Percentiles rank a stretch among this genome's conserved stretches.
Evolutionary conservation across 2,113 vertebrate genomes (phyloP).

Genomic region (mouse (Mus musculus)): GRCm39 chr9:46561001-46561500

Average conservation of each 20-base stretch:
- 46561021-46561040: neutral
- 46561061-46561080: neutral
- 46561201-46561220: constrained; percentile 80
- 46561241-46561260: constrained; percentile 84
- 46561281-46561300: constrained; percentile 80
- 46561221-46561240: constrained; percentile 83
- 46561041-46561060: neutral
- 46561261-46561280: constrained; percentile 82
- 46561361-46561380: constrained; percentile 21
- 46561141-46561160: neutral
- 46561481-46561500: neutral
- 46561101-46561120: neutral
- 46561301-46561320: constrained; percentile 84
- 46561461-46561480: neutral
- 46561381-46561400: constrained; percentile 13
- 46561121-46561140: constrained; percentile 62
- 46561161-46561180: neutral
- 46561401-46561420: constrained; percentile 1
- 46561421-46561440: neutral
- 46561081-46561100: neutral
- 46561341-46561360: constrained; percentile 71
- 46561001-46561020: neutral
- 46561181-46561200: neutral
- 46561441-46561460: neutral
- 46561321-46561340: constrained; percentile 75